Percentiles rank a stretch among this genome's conserved stretches.
Evolutionary conservation across 2,113 vertebrate genomes (phyloP).

Genomic region (Dicaeum eximium): DNA sequence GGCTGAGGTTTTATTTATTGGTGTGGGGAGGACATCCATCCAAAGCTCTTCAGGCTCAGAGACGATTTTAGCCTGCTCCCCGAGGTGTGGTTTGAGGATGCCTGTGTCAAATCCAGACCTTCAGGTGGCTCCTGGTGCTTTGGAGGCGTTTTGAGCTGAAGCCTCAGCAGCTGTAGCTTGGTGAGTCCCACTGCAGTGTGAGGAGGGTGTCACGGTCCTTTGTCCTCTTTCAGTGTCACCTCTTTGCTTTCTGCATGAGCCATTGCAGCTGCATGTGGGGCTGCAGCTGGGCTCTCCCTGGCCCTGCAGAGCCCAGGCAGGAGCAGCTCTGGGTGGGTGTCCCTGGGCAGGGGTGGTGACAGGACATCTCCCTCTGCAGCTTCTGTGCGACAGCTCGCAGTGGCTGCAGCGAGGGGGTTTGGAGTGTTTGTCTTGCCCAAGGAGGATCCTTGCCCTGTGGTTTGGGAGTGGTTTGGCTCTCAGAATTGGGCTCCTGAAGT

Average conservation of each 20-base stretch:
- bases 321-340: neutral
- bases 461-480: neutral
- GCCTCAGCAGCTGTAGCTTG: neutral
- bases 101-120: neutral
- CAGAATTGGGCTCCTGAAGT: neutral
- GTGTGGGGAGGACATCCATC: neutral
- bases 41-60: neutral
- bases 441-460: neutral
- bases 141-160: neutral
- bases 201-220: neutral
- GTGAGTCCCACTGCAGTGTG: accelerated
- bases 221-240: neutral
- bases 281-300: neutral
- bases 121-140: neutral
- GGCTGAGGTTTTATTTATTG: neutral
- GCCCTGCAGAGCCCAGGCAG: neutral
- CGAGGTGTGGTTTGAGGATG: neutral
- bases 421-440: neutral
- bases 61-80: neutral
- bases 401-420: accelerated
- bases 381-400: neutral
- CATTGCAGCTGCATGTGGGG: accelerated
- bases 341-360: neutral
- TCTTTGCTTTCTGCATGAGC: neutral
- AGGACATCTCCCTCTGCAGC: neutral